Percentiles rank a stretch among this genome's conserved stretches.
phyloP scores from a whole-genome alignment of 2,113 vertebrate species.

The Percina caprodes region DNA sequence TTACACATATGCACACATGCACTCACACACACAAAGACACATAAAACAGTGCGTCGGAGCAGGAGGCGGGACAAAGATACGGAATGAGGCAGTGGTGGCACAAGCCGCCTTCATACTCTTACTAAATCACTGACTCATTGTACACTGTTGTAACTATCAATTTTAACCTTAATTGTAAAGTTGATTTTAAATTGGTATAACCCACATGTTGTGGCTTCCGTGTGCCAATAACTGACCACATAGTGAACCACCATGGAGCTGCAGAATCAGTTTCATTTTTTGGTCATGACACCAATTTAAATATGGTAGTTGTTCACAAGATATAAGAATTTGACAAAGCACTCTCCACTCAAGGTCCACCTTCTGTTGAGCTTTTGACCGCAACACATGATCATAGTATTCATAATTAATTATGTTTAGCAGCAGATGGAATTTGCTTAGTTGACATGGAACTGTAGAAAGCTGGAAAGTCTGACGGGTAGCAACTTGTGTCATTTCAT shows the following conservation, averaged over 20 bases:
- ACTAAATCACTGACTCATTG: neutral
- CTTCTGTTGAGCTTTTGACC: neutral
- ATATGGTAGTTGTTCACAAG: neutral
- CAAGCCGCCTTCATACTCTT: neutral
- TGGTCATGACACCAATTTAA: neutral
- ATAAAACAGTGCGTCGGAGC: neutral
- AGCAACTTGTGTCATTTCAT: neutral
- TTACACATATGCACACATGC: conserved; percentile 16
- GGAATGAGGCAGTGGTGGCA: neutral
- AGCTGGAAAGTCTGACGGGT: neutral
- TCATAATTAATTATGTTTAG: neutral
- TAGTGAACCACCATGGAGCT: neutral
- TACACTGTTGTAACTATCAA: neutral
- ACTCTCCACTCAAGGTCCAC: neutral
- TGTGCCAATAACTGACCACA: too few relatives aligned
- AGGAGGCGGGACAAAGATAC: neutral
- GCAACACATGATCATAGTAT: neutral
- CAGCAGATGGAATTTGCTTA: neutral
- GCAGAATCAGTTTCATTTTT: neutral
- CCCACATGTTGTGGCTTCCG: neutral
- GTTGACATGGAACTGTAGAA: neutral
- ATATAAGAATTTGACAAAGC: neutral
- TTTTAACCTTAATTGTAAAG: neutral
- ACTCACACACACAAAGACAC: conserved; percentile 18
- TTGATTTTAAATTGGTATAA: neutral